Evolutionary conservation across 2,888 invertebrate genomes (phyloP), one percentile per base, ranked within the genome.

Genomic region (Cerastis rubricosa): DNA sequence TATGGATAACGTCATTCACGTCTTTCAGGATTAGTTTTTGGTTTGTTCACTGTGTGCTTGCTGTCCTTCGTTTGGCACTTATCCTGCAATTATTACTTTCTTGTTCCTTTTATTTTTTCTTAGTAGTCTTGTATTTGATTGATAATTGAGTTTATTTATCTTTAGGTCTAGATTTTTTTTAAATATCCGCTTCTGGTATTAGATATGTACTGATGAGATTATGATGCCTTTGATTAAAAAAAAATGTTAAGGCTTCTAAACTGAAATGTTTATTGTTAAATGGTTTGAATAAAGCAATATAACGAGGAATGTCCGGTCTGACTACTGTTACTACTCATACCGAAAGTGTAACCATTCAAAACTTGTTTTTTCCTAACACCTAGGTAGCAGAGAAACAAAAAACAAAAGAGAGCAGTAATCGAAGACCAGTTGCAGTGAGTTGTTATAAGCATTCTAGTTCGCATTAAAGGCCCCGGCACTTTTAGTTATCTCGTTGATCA

Each of bases 401-500:
- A 92, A 89, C 89, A 91, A 90, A 89, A 88, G 80, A 85, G 71
- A 71, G 69, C 76, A 75, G 80, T 91, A 93, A 93, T 93, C 91
- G 90, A 92, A 93, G 91, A 92, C 93, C 93, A 92, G 93, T 93
- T 93, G 93, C 92, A 92, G 81, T 87, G 82, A 90, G 90, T 89
- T 90, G 89, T 90, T 90, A 90, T 90, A 89, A 88, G 84, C 83
- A 88, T 89, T 88, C 88, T 90, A 90, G 90, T 91, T 92, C 90
- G 91, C 92, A 92, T 93, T 91, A 93, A 90, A 89, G 80, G 89
- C 89, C 86, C 88, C 87, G 88, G 88, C 86, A 89, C 89, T 90
- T 89, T 92, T 89, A 89, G 83, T 93, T 95, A 96, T 95, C 94
- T 90, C 81, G 74, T 88, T 81, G 90, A 96, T 96, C 96, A 91